These are phyloP conservation scores for Apis florea DNA, from an alignment of 1,140 invertebrate genomes.

Conservation along the genomic window DNA sequence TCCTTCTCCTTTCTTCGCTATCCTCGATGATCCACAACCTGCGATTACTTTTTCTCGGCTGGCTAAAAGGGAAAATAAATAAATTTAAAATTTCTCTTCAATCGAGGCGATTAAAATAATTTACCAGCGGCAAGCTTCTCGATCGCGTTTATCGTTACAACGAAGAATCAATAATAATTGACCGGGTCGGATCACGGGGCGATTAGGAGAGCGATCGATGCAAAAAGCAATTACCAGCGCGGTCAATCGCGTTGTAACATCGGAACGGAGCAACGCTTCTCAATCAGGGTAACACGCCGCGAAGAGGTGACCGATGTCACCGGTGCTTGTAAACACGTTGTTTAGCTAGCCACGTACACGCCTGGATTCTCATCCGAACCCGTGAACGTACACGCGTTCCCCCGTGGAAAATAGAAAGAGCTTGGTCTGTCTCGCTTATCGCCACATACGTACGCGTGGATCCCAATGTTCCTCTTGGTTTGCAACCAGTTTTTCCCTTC, in stretches of 20 bases:
- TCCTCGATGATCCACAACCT: too few species aligned
- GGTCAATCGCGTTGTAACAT: conserved; percentile 54
- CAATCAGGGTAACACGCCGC: conserved; percentile 59
- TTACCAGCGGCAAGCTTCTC: not conserved
- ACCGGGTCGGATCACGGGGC: too few species aligned
- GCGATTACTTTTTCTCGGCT: not conserved
- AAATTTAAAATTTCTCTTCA: conserved; percentile 33
- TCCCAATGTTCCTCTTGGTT: too few species aligned
- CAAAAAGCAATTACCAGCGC: conserved; percentile 63
- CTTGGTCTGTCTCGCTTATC: too few species aligned
- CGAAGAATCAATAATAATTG: too few species aligned
- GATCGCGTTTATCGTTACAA: not conserved
- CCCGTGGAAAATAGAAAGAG: conserved; percentile 37
- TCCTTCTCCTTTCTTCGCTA: too few species aligned
- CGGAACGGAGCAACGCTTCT: conserved; percentile 36
- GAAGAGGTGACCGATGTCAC: conserved; percentile 58
- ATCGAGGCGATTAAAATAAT: conserved; percentile 44
- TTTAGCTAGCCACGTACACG: conserved; percentile 48
- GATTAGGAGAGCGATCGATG: conserved; percentile 32
- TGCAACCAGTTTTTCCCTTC: too few species aligned
- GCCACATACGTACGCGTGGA: too few species aligned
- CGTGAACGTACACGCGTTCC: conserved; percentile 36
- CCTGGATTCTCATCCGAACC: conserved; percentile 30
- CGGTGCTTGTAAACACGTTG: conserved; percentile 61
- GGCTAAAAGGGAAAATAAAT: not conserved